Evolutionary conservation across 2,797 vertebrate genomes (phyloP), one percentile per base, ranked within the genome.

Genomic region (Tapirus indicus): DNA sequence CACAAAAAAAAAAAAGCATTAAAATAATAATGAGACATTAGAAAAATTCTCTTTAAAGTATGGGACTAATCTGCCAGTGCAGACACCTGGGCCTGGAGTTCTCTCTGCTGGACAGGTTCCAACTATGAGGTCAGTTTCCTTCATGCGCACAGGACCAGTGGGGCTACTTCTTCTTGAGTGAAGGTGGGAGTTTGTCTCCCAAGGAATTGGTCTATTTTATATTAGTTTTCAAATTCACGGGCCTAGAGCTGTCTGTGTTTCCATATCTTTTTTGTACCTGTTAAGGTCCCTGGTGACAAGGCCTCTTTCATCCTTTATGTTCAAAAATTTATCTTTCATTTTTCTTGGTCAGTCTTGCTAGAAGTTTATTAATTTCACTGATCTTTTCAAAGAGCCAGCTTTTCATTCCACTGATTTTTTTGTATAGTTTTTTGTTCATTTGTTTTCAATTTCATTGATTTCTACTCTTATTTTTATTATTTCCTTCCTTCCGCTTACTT

Each of bases 241-340:
- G 32, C 14, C 11, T 5, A 29, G 20, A 56, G 2, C 1, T 21
- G 3, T 66, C 5, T 27, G 2, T 27, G 14, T 21, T 69, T 29
- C 20, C 35, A 62, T 27, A 52, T 29, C 23, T 7, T 69, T 78
- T 58, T 38, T 13, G 12, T 47, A 6, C 44, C 2, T 49, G 23
- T 29, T 29, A 21, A 23, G 88, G 60, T 32, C 32, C 6, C 60
- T 16, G 18, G 2, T 4, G 49, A 18, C 14, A 9, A 4, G 4
- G 9, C 13, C 9, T 17, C 49, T 18, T 17, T 25, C 38, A 2
- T 11, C 72, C 29, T 16, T 12, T 10, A 0, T 4, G 11, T n/a
- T 3, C 10, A 8, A 11, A 20, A 27, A 44, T 8, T 2, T 12
- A 2, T 44, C 14, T 17, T 25, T 5, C 49, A 17, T 27, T 44